Evolutionary conservation across 2,888 invertebrate species (phyloP).

Genomic region (Clunio marinus): DNA sequence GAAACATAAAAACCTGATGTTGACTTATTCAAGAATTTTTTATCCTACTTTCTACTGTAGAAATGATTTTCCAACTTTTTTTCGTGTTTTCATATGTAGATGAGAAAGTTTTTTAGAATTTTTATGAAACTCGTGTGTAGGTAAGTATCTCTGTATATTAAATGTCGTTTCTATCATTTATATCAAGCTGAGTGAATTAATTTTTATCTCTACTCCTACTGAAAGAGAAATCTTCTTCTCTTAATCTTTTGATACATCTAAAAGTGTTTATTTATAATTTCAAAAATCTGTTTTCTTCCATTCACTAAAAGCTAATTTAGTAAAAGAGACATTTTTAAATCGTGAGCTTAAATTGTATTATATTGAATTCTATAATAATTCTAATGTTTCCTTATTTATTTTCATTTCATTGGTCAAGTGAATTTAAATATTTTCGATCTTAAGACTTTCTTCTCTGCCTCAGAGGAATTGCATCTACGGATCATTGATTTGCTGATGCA

Average conservation of each 20-base stretch:
- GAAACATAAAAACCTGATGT: no score
- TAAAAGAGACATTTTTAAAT: no score
- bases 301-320: no score
- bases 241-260: not conserved
- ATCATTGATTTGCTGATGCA: slow-evolving; percentile 39
- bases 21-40: not conserved
- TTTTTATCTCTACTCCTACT: slow-evolving; percentile 35
- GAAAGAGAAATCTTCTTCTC: not conserved
- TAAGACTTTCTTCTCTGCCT: slow-evolving; percentile 38
- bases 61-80: not conserved
- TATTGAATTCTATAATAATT: no score
- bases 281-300: no score
- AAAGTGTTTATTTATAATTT: no score
- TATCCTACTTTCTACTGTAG: not conserved
- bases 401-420: slow-evolving; percentile 30
- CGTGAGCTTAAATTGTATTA: no score
- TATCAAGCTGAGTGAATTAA: not conserved
- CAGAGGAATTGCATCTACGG: slow-evolving; percentile 37
- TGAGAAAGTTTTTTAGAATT: slow-evolving; percentile 4
- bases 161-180: not conserved
- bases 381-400: slow-evolving; percentile 11
- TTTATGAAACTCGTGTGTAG: not conserved
- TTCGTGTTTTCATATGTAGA: no score
- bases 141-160: not conserved
- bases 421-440: slow-evolving; percentile 7